Conservation (phyloP, 2,797 vertebrate genomes). For the Tragelaphus oryx region DNA sequence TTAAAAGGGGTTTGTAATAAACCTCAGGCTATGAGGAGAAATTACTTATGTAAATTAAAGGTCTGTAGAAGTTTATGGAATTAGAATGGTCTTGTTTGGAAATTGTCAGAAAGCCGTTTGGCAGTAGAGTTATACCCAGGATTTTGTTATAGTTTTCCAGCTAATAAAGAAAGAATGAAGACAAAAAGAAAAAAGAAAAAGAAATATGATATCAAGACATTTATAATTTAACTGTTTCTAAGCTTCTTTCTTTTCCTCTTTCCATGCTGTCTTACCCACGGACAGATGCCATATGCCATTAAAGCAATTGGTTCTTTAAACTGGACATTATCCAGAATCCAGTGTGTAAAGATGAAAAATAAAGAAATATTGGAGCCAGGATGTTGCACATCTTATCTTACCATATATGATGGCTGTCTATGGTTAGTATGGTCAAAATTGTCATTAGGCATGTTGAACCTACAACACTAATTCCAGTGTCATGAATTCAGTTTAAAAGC, state of each 20-base stretch:
- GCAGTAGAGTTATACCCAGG: slow-evolving; percentile 15
- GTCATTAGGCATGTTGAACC: slow-evolving; percentile 71
- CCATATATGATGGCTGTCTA: slow-evolving; percentile 72
- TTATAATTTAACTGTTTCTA: background rate
- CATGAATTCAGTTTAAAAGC: slow-evolving; percentile 77
- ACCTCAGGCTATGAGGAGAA: background rate
- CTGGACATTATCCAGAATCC: slow-evolving; percentile 73
- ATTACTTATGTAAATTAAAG: background rate
- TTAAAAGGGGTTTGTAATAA: background rate
- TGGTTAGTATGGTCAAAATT: slow-evolving; percentile 69
- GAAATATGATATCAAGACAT: slow-evolving; percentile 10
- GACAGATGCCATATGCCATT: slow-evolving; percentile 63
- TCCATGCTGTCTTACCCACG: slow-evolving; percentile 29
- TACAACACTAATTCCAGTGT: slow-evolving; percentile 76
- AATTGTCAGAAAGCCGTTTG: slow-evolving; percentile 20
- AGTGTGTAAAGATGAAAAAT: slow-evolving; percentile 74
- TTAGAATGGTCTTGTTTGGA: background rate
- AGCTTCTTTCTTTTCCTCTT: background rate
- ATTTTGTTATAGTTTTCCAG: background rate
- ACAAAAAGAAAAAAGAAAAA: background rate
- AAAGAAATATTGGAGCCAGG: slow-evolving; percentile 72
- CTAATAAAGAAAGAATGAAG: background rate
- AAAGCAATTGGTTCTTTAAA: slow-evolving; percentile 69
- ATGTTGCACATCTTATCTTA: slow-evolving; percentile 78
- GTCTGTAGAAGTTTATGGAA: background rate